Base-by-base conservation (phyloP, 2,113 vertebrate genomes). In the Nansenia antarctica region DNA sequence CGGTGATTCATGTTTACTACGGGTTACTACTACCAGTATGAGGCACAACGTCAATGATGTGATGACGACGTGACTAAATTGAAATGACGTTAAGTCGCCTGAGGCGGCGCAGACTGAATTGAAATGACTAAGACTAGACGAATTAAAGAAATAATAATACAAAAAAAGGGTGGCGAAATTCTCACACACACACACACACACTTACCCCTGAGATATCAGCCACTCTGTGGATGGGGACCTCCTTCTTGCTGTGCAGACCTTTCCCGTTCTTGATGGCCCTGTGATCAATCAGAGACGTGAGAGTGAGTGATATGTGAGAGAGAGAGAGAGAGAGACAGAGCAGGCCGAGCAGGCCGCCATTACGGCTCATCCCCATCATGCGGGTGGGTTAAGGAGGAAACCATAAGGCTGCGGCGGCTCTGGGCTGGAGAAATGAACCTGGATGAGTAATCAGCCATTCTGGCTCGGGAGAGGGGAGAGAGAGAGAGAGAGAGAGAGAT, bases 201-300 rank as follows among this genome's bases (percentile, higher is more conserved):
- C 45, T 90, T 86, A 99, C 97, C 88, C 97, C 97, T 6, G 97
- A 99, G 80, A 99, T 98, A 77, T 98, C 97, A 7, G 96, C 97
- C 3, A 99, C 97, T 65, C 97, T 92, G 90, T 99, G 97, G 74
- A 99, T 99, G 0, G 97, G 97, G 67, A 98, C 94, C 86, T 99
- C 97, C 90, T 98, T 99, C 92, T 99, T 99, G 93, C 97, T 99
- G 90, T 99, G 97, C 75, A 98, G 86, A 29, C 97, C 97, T 85
- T 99, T 99, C n/a, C 95, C 96, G 3, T 99, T 99, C 91, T 99
- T 99, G 87, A 98, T 95, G 27, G 97, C 97, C 89, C 97, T 99
- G 82, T 35, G 85, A 78, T 74, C 73, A 77, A 74, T 72, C 35
- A 84, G 71, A 69, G 20, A 7, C 20, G 27, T 2, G 2, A n/a